Base-by-base conservation (phyloP, 2,113 vertebrate species). In the Chaenocephalus aceratus region DNA sequence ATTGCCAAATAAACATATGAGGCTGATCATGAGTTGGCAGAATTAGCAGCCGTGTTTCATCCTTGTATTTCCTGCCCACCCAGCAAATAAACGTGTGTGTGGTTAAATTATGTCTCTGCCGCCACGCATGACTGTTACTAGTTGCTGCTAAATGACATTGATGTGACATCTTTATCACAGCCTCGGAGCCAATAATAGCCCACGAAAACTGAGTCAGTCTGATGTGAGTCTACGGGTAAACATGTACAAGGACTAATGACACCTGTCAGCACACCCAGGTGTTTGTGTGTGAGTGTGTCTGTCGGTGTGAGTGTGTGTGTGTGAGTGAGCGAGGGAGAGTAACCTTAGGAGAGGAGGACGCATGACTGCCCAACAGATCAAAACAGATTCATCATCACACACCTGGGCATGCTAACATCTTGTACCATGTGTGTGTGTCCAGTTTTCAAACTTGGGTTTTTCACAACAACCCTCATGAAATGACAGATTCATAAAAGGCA, bases 311-410 rank as follows among this genome's bases (percentile, higher is more conserved):
- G 70, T 46, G 48, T 34, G 70, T 46, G 48, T 34, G 58, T 44
- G 34, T 12, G 15, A 30, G 18, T 10, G 49, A 53, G 72, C 34
- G 10, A 14, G 51, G 53, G 2, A 61, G 14, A 45, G 86, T 56
- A 80, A 83, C 83, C 49, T 86, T 59, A 75, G 85, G n/a, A 82
- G 75, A 53, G 44, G 34, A 80, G 77, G 78, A 91, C 4, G 83
- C 88, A 89, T 90, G 84, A 79, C 73, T 88, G 84, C 34, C 75
- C 77, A 78, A 82, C 72, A 80, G 49, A 90, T 84, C 86, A 82
- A 91, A 93, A 88, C 88, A 90, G 70, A 87, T 74, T 72, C 76
- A 46, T 82, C 79, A 82, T 75, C 67, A 75, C 84, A 85, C 91
- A 91, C 86, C 86, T 92, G 88, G 52, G 79, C 45, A 62, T 73